Base-by-base conservation (phyloP, 1,140 invertebrate species). In the Chlorops oryzae region DNA sequence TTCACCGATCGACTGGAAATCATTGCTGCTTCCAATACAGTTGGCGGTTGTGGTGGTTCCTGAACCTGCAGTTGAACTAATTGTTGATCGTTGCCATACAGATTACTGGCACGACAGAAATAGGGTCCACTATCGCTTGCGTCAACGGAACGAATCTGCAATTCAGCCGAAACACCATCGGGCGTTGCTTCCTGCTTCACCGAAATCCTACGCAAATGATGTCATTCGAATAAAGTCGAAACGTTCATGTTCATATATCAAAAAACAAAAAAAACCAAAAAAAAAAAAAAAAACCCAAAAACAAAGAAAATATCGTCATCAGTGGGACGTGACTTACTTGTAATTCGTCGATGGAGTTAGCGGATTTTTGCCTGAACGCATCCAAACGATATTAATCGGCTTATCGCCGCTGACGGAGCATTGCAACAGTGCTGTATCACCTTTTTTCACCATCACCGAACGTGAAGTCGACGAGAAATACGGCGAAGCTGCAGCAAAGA, bases 351-450 rank as follows among this genome's bases (percentile, higher is more conserved):
- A 81, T 39, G 83, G 81, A 72, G 81, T 84, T 37, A 86, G 66
- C 61, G 83, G 81, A 28, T 75, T 77, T 67, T 83, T 84, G 46
- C 81, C 80, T 23, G 81, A 78, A 56, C 81, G 77, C 52, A 84
- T 72, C 88, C 88, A 91, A 38, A 80, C 79, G 12, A 91, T 81
- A 51, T 79, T 87, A 40, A 92, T 81, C 38, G 88, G 89, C 61
- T 85, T 84, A 70, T 92, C 88, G 3, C 90, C 90, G 58, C 84
- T 83, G 3, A 90, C 87, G 59, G 87, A 81, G 64, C 88, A 92
- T 44, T 84, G 80, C 39, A 92, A 69, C 35, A 79, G 76, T 2
- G 84, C 84, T 0, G 81, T 84, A 62, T 87, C 85, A 4, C 82
- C 82, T 63, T 86, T 85, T 63, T 85, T 85, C 2, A 86, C 83